A percentile compares a stretch with the other conserved stretches of the same genome.
Evolutionary conservation across 2,113 vertebrate genomes (phyloP).

Genomic region (Cariama cristata): DNA sequence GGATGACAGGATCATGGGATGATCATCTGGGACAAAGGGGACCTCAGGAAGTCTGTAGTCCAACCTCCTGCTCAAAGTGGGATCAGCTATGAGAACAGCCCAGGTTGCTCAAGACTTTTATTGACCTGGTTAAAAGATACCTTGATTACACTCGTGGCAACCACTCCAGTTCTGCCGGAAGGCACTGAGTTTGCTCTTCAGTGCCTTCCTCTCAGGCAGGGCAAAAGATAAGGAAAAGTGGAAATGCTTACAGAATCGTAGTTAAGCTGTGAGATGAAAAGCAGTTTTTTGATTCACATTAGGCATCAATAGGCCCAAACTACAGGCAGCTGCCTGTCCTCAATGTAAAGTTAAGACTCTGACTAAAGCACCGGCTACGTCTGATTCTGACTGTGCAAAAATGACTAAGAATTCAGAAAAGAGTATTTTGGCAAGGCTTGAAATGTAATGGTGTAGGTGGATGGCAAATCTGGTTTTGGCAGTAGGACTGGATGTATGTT

Average conservation of each 20-base stretch:
- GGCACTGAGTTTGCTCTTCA: neutral
- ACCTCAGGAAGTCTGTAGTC: neutral
- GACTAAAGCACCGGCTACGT: neutral
- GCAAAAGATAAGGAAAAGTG: neutral
- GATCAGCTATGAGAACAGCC: neutral
- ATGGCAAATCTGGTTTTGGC: neutral
- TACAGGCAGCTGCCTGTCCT: neutral
- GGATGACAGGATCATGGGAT: neutral
- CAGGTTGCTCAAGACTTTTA: neutral
- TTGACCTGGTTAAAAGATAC: neutral
- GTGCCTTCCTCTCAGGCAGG: neutral
- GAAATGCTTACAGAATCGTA: neutral
- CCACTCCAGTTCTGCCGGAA: neutral
- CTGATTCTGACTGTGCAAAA: neutral
- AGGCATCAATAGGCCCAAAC: neutral
- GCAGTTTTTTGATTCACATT: neutral
- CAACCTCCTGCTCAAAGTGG: neutral
- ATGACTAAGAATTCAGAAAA: neutral
- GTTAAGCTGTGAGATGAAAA: neutral
- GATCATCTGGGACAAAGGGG: neutral
- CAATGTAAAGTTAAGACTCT: neutral
- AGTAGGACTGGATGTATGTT: neutral
- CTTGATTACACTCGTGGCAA: accelerated
- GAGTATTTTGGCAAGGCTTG: neutral
- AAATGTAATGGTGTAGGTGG: neutral